Evolutionary conservation across 2,113 vertebrate genomes (phyloP).

Genomic region (Gadus macrocephalus): DNA sequence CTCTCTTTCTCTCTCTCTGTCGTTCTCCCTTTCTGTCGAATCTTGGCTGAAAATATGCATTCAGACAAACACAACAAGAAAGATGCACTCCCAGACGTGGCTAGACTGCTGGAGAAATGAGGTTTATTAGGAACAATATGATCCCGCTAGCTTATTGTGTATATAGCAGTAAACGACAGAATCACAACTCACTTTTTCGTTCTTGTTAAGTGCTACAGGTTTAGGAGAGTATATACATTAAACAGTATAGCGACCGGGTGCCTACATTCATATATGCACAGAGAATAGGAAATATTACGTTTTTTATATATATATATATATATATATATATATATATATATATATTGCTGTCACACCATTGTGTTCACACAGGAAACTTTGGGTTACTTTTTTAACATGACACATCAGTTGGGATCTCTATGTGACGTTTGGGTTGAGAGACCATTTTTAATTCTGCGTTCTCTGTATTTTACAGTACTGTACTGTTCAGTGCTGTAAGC

Average conservation of each 20-base stretch:
- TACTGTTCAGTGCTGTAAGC: slow-evolving; percentile 32
- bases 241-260: slow-evolving; percentile 68
- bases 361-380: slow-evolving; percentile 7
- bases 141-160: slow-evolving; percentile 68
- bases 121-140: slow-evolving; percentile 71
- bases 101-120: slow-evolving; percentile 53
- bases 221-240: slow-evolving; percentile 63
- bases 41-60: too few species aligned
- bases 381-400: slow-evolving; percentile 4
- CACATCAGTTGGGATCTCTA: slow-evolving; percentile 27
- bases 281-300: slow-evolving; percentile 41
- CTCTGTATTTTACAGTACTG: slow-evolving; percentile 43
- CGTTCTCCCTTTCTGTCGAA: neutral
- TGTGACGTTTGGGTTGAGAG: slow-evolving; percentile 25
- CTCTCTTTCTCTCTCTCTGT: too few species aligned
- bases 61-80: too few species aligned
- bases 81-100: neutral
- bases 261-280: slow-evolving; percentile 71
- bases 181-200: slow-evolving; percentile 58
- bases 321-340: slow-evolving; percentile 10
- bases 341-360: slow-evolving; percentile 62
- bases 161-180: slow-evolving; percentile 72
- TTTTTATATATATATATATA: neutral
- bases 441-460: slow-evolving; percentile 33
- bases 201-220: slow-evolving; percentile 68